Evolutionary conservation across 2,888 invertebrate genomes (phyloP).

Genomic region (Pedicia rivosa): DNA sequence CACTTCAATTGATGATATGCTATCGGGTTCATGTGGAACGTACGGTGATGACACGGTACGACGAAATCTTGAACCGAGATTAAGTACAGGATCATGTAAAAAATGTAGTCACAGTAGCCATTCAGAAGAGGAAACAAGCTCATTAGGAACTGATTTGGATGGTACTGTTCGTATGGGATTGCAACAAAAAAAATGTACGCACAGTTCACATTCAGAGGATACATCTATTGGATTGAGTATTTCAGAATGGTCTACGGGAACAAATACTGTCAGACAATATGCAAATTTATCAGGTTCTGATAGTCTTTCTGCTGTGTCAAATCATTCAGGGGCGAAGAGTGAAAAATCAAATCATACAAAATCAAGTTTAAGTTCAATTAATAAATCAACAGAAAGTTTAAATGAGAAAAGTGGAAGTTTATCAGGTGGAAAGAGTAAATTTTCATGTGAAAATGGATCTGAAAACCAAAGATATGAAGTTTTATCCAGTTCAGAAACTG

Average conservation of each 20-base stretch:
- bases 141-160: slow-evolving; percentile 61
- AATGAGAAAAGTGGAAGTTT: slow-evolving; percentile 29
- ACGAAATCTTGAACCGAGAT: slow-evolving; percentile 28
- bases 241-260: slow-evolving; percentile 79
- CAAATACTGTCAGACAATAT: slow-evolving; percentile 68
- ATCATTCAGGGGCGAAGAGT: slow-evolving; percentile 40
- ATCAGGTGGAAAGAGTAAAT: slow-evolving; percentile 25
- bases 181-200: slow-evolving; percentile 66
- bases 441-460: slow-evolving; percentile 28
- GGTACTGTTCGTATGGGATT: slow-evolving; percentile 67
- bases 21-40: slow-evolving; percentile 35
- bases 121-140: slow-evolving; percentile 59
- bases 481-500: slow-evolving; percentile 42
- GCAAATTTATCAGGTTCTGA: slow-evolving; percentile 57
- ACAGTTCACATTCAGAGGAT: slow-evolving; percentile 72
- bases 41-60: slow-evolving; percentile 39
- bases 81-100: slow-evolving; percentile 39
- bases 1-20: slow-evolving; percentile 43
- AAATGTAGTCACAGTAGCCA: slow-evolving; percentile 54
- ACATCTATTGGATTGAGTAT: slow-evolving; percentile 73
- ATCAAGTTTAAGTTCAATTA: slow-evolving; percentile 38
- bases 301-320: slow-evolving; percentile 38
- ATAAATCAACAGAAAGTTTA: slow-evolving; percentile 37
- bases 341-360: slow-evolving; percentile 43
- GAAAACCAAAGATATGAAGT: slow-evolving; percentile 39